Evolutionary conservation across 2,888 invertebrate species (phyloP), one percentile per base, ranked within the genome.

Genomic region (Pollenia labialis): DNA sequence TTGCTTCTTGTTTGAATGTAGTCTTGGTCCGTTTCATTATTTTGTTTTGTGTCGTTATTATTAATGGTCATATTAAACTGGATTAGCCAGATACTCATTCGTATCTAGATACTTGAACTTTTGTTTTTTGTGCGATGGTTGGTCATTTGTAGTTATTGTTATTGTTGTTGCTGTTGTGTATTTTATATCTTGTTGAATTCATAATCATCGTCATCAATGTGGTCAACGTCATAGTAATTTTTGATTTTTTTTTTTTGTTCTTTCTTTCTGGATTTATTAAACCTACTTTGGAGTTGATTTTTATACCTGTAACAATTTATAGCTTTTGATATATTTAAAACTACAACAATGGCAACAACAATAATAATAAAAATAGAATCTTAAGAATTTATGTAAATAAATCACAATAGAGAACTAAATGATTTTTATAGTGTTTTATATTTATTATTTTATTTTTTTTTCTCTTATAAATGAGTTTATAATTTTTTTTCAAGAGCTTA

Each of bases 31-130:
- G 60, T 80, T 79, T 84, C 60, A 81, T 90, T 89, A 85, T 89
- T 80, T 66, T 85, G 77, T 89, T 89, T 88, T 90, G 88, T 88
- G 89, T 88, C 84, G 88, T 85, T 89, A 89, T 91, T 90, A 90
- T 89, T 89, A 90, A 89, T 89, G 90, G 74, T 90, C 90, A 89
- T 90, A 89, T 89, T 89, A 85, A 89, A 89, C 88, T 88, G 89
- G 91, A 90, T 90, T 89, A 89, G 89, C 88, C 81, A 83, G 81
- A 79, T 79, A 80, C 69, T 66, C 62, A 77, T 80, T 64, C 75
- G 46, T 64, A 76, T 72, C 60, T 58, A 58, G 72, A 81, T 82
- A 75, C 76, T 66, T 68, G 32, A 42, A 58, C 48, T 52, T 40
- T 74, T 76, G 44, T 74, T 32, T 32, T 32, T 32, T 32, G 32